These are phyloP conservation scores for Tonatia bakeri DNA, from an alignment of 2,113 vertebrate genomes.

Conservation along the genomic window DNA sequence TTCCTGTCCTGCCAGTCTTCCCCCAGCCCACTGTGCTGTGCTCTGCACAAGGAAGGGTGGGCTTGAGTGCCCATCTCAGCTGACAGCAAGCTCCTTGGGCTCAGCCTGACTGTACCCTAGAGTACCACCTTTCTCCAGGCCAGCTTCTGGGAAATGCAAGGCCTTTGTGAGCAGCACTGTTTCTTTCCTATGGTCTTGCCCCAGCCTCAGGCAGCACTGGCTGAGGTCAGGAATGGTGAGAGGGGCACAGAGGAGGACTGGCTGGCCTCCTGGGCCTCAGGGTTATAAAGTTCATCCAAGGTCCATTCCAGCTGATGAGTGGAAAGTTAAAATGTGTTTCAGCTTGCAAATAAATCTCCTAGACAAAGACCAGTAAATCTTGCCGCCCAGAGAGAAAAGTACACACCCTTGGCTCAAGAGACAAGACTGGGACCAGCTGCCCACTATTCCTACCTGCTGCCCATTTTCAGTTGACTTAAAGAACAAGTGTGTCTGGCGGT, in stretches of 20 bases:
- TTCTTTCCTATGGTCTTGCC: background rate
- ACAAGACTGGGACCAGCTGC: background rate
- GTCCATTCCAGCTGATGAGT: background rate
- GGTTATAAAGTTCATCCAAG: background rate
- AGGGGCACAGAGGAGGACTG: background rate
- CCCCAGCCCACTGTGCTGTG: background rate
- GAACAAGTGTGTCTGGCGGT: background rate
- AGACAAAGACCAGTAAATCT: background rate
- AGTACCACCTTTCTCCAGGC: background rate
- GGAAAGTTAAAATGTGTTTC: background rate
- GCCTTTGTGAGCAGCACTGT: accelerated
- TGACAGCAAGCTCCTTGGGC: background rate
- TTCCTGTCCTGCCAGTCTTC: no score
- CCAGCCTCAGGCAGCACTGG: background rate
- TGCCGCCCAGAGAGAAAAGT: background rate
- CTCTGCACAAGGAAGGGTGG: accelerated
- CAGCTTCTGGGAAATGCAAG: background rate
- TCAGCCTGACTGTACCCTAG: background rate
- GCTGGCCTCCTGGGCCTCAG: background rate
- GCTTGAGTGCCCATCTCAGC: background rate
- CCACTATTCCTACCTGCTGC: background rate
- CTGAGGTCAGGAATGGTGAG: background rate
- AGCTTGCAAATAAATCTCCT: background rate
- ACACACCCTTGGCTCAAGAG: background rate
- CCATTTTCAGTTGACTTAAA: background rate